phyloP scores from a whole-genome alignment of 2,113 vertebrate genomes.

The Chamaetylas fuelleborni region DNA sequence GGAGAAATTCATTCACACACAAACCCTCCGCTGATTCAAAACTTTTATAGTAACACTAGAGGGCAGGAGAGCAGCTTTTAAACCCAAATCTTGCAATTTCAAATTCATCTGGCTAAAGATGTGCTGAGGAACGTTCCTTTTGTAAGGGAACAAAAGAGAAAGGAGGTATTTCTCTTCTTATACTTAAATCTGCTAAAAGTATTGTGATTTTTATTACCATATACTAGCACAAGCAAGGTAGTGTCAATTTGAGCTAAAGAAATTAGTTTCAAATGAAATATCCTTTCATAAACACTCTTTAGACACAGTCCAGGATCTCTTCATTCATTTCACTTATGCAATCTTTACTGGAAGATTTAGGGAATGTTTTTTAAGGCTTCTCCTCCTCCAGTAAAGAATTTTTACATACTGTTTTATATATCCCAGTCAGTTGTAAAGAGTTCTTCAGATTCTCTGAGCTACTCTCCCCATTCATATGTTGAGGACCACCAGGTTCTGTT shows the following conservation, averaged over 20 bases:
- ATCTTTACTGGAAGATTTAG: background rate
- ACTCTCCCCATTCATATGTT: background rate
- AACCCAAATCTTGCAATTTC: background rate
- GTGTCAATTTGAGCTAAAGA: background rate
- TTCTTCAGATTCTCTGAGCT: background rate
- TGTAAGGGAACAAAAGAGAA: background rate
- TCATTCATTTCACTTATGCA: background rate
- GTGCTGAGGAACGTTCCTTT: background rate
- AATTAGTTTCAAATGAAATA: background rate
- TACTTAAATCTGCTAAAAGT: background rate
- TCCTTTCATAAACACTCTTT: background rate
- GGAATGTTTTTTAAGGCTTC: background rate
- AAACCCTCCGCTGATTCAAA: background rate
- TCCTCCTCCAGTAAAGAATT: background rate
- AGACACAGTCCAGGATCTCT: background rate
- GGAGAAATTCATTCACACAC: background rate
- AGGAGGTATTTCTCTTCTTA: background rate
- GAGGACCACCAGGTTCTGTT: background rate
- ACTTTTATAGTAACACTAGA: background rate
- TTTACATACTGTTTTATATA: background rate
- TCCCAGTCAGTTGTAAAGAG: background rate
- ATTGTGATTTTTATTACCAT: background rate
- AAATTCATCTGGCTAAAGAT: background rate
- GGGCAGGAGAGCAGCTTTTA: constrained; percentile 28
- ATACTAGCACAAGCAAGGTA: background rate